A percentile compares a stretch with the other conserved stretches of the same genome.
Evolutionary conservation across 2,797 vertebrate species (phyloP).

Genomic region (Telmatherina bonti): DNA sequence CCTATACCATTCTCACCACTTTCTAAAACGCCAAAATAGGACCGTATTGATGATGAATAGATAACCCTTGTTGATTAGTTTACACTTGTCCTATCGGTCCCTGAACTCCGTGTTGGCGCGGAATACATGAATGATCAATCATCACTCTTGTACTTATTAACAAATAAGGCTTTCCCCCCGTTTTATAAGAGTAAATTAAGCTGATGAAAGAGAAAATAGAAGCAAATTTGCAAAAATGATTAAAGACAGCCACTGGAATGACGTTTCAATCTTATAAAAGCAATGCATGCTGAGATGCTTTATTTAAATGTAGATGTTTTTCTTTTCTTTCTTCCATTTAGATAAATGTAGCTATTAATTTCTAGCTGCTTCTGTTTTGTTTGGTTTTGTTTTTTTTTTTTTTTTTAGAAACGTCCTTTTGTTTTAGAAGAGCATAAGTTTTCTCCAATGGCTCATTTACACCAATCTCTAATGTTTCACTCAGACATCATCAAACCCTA

Average conservation of each 20-base stretch:
- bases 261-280: neutral
- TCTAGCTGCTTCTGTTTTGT: neutral
- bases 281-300: neutral
- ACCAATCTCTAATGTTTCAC: too few species aligned
- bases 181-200: neutral
- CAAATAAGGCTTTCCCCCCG: neutral
- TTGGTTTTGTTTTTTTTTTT: too few species aligned
- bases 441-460: too few species aligned
- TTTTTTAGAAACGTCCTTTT: too few species aligned
- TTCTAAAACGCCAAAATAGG: neutral
- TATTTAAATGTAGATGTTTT: too few species aligned
- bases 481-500: too few species aligned
- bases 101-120: slow-evolving; percentile 11
- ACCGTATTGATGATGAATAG: too few species aligned
- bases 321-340: too few species aligned
- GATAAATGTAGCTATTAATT: neutral
- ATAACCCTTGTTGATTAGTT: neutral
- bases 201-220: neutral
- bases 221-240: neutral
- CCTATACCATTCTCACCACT: too few species aligned
- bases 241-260: neutral
- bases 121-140: neutral
- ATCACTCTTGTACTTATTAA: neutral
- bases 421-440: too few species aligned
- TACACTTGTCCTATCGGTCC: neutral